Evolutionary conservation across 1,140 invertebrate species (phyloP).

Genomic region (Lepidurus apus): DNA sequence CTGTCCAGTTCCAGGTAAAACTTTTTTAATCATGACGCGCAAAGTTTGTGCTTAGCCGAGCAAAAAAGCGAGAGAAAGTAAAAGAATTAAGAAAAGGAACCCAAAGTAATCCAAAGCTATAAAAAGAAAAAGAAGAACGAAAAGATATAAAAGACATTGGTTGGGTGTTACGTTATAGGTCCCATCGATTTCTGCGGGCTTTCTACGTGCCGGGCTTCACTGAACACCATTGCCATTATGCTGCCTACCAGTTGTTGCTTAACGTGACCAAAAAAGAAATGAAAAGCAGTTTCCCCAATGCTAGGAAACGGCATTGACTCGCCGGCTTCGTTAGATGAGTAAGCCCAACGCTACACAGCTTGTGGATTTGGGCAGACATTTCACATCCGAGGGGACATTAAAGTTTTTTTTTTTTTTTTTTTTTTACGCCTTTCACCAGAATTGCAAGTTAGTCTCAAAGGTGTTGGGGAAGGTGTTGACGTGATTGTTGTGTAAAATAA

Average conservation of each 20-base stretch:
- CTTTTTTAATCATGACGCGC: background rate
- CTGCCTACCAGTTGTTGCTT: constrained; percentile 69
- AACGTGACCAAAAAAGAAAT: background rate
- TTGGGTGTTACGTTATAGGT: constrained; percentile 47
- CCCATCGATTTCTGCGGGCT: constrained; percentile 70
- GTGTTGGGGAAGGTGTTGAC: background rate
- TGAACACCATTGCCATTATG: constrained; percentile 62
- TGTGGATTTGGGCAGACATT: background rate
- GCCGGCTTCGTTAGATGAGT: background rate
- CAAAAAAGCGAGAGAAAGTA: background rate
- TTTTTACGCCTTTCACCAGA: background rate
- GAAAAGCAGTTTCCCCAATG: background rate
- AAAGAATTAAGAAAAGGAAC: too few species aligned
- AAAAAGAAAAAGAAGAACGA: background rate
- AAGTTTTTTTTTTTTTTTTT: background rate
- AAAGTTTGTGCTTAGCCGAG: background rate
- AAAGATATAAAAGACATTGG: background rate
- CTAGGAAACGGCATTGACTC: background rate
- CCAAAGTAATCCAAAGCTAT: too few species aligned
- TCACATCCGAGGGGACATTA: background rate
- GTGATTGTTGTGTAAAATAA: background rate
- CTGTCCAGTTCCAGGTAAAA: constrained; percentile 64
- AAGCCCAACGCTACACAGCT: background rate
- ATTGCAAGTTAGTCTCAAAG: background rate
- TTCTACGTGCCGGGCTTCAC: constrained; percentile 85